Conservation (phyloP, 2,888 invertebrate species). For the Azorinus chamasolen region DNA sequence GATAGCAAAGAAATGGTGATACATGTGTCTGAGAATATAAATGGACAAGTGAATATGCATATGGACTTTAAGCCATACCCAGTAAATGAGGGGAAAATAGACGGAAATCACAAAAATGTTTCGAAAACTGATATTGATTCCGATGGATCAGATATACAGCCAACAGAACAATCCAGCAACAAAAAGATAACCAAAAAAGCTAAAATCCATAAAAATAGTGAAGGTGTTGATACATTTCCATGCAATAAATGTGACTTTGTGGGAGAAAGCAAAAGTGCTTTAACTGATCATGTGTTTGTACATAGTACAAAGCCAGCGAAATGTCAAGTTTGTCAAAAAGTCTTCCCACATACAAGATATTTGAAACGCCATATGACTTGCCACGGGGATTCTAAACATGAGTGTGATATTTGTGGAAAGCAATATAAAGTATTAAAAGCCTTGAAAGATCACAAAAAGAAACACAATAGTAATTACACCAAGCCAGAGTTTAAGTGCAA, state of each 20-base stretch:
- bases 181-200: background rate
- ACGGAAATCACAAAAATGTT: no score
- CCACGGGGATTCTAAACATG: constrained; percentile 64
- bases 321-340: constrained; percentile 75
- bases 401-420: constrained; percentile 78
- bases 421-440: constrained; percentile 75
- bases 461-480: constrained; percentile 67
- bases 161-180: no score
- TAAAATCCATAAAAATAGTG: background rate
- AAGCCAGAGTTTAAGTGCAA: constrained; percentile 70
- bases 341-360: constrained; percentile 71
- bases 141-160: no score
- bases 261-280: constrained; percentile 58
- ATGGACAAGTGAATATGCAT: background rate
- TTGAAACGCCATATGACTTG: constrained; percentile 71
- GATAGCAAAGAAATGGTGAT: background rate
- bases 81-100: background rate
- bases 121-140: no score
- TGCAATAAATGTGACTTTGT: constrained; percentile 70
- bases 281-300: constrained; percentile 61
- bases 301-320: constrained; percentile 63
- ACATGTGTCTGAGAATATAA: background rate
- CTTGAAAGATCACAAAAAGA: constrained; percentile 71
- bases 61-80: background rate
- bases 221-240: constrained; percentile 26